Percentiles rank a stretch among this genome's conserved stretches.
phyloP scores from a whole-genome alignment of 1,140 invertebrate species.

The Solenopsis invicta region DNA sequence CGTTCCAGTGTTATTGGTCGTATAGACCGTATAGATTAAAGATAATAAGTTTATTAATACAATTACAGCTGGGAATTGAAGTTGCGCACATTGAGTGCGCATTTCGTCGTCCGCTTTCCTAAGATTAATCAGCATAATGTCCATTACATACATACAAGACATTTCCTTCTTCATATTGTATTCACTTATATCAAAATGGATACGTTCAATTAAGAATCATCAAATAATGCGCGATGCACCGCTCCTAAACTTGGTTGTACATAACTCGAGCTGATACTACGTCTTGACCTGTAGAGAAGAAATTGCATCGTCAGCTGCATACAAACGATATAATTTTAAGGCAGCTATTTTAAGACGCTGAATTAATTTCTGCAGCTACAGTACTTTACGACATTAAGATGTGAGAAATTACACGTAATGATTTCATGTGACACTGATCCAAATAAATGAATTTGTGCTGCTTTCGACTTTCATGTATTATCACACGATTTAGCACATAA shows the following conservation, averaged over 20 bases:
- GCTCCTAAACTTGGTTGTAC: slow-evolving; percentile 85
- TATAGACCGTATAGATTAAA: slow-evolving; percentile 55
- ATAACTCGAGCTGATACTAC: slow-evolving; percentile 82
- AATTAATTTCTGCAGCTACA: not conserved
- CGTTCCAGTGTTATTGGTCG: not conserved
- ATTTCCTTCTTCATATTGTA: slow-evolving; percentile 35
- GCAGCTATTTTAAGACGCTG: not conserved
- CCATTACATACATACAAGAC: slow-evolving; percentile 52
- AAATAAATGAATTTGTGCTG: slow-evolving; percentile 31
- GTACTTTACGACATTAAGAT: slow-evolving; percentile 8
- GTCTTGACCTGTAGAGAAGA: slow-evolving; percentile 79
- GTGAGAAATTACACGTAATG: slow-evolving; percentile 15
- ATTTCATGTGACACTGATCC: not conserved
- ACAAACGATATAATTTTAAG: not conserved
- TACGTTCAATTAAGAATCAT: slow-evolving; percentile 78
- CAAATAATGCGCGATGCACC: slow-evolving; percentile 85
- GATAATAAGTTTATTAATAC: slow-evolving; percentile 62
- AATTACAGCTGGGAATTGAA: slow-evolving; percentile 36
- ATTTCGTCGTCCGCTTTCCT: not conserved
- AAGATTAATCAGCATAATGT: slow-evolving; percentile 40
- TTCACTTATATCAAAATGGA: slow-evolving; percentile 39
- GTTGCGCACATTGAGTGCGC: not conserved
- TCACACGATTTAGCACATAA: not conserved
- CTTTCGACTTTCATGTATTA: slow-evolving; percentile 1
- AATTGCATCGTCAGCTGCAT: not conserved